Percentiles rank a stretch among this genome's conserved stretches.
These are phyloP conservation scores for Penaeus indicus DNA, from an alignment of 1,140 invertebrate species.

Conservation along the genomic window DNA sequence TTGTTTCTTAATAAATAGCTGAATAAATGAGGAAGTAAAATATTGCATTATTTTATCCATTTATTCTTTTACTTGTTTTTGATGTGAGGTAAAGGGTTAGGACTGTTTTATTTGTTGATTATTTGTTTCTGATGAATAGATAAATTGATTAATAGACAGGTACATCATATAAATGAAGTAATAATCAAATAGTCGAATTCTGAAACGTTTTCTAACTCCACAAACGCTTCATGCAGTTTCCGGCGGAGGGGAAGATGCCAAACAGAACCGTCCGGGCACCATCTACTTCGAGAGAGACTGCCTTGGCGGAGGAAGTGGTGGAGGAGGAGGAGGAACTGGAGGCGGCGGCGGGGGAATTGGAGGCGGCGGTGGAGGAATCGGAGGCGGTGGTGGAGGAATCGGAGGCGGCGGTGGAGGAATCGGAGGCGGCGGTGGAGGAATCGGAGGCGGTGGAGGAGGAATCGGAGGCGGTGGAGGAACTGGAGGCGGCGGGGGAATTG, in stretches of 20 bases:
- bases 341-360: neutral
- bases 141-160: too few species aligned
- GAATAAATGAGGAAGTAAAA: too few species aligned
- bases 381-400: neutral
- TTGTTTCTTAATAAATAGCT: too few species aligned
- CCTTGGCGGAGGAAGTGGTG: conserved; percentile 22
- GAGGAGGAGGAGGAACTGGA: neutral
- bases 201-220: neutral
- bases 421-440: neutral
- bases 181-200: too few species aligned
- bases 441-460: neutral
- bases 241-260: conserved; percentile 69
- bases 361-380: neutral
- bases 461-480: neutral
- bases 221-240: neutral
- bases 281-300: conserved; percentile 72
- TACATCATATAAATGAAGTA: too few species aligned
- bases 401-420: conserved; percentile 12
- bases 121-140: too few species aligned
- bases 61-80: too few species aligned
- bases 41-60: too few species aligned
- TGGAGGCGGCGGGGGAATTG: neutral
- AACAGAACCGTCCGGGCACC: conserved; percentile 70
- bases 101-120: too few species aligned
- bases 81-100: too few species aligned